Evolutionary conservation across 2,888 invertebrate species (phyloP).

Genomic region (Drosophila anomelani): DNA sequence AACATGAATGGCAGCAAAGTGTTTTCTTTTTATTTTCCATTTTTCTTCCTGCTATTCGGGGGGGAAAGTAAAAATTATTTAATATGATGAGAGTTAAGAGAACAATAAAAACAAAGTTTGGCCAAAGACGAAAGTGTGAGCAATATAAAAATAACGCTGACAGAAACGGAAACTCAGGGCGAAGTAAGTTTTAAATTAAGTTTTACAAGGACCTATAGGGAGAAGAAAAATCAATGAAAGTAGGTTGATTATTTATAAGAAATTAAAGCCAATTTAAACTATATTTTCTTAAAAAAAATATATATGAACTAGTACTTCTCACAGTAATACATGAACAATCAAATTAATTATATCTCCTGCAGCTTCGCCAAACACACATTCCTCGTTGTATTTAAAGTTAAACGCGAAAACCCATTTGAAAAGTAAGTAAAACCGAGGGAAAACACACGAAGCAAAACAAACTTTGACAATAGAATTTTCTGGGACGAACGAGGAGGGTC

Average conservation of each 20-base stretch:
- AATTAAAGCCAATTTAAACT: not conserved
- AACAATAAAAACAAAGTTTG: conserved; percentile 35
- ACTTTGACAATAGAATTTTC: conserved; percentile 23
- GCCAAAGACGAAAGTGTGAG: conserved; percentile 1
- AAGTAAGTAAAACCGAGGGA: conserved; percentile 33
- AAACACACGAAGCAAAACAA: conserved; percentile 11
- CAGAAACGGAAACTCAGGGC: not conserved
- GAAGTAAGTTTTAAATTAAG: conserved; percentile 4
- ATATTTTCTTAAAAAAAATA: not conserved
- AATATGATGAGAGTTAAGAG: conserved; percentile 41
- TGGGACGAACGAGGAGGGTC: not conserved
- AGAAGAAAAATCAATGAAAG: not conserved
- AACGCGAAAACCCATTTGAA: conserved; percentile 24
- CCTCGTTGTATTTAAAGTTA: not conserved
- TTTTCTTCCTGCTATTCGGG: not conserved
- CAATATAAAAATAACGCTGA: conserved; percentile 9
- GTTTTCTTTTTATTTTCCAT: conserved; percentile 34
- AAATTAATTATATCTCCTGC: conserved; percentile 3
- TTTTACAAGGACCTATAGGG: not conserved
- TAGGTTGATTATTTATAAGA: not conserved
- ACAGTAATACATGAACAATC: not conserved
- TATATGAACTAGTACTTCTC: not conserved
- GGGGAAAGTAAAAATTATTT: conserved; percentile 55
- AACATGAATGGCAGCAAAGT: conserved; percentile 52
- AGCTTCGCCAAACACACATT: conserved; percentile 10